Base-by-base conservation (phyloP, 2,888 invertebrate genomes). In the Eulithis testata region DNA sequence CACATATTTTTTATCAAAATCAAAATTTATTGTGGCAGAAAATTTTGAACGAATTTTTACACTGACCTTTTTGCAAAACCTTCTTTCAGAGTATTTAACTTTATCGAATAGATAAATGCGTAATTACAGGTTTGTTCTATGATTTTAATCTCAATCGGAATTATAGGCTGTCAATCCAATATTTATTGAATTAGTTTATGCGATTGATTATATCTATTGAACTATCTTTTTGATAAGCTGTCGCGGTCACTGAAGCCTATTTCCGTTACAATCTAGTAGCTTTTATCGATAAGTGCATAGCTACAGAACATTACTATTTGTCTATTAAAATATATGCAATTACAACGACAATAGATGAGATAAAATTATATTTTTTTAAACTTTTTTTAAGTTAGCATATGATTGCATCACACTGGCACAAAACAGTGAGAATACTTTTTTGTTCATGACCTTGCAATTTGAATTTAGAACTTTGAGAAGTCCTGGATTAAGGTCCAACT, bases 1-100 rank as follows among this genome's bases (percentile, higher is more conserved):
- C 56, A 4, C 49, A 66, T 66, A 31, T 51, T 56, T 60, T 63
- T 66, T 66, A 66, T 66, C 66, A 47, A 49, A 66, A 60, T 63
- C 66, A 60, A 55, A 37, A 63, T n/a, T 9, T 56, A 66, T 56
- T 59, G 63, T 55, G 47, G 63, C 66, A 56, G 60, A 63, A 60
- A 63, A 60, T 59, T 63, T 31, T 36, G 21, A 21, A 21, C 21
- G 21, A 36, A 60, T 31, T 53, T 27, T 49, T 52, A n/a, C 36
- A 45, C 21, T 49, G 62, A 62, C 55, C 58, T 62, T 62, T 59
- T 59, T 11, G 44, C 21, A 21, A 57, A 57, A 57, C 9, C 44
- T 44, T 8, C 11, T 51, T 6, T 44, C 3, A 51, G 43, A 11
- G 36, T 37, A 27, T 31, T n/a, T 21, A 8, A 47, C 14, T 4